These are phyloP conservation scores for Fragariocoptes setiger DNA, from an alignment of 1,140 invertebrate genomes.

Conservation along the genomic window DNA sequence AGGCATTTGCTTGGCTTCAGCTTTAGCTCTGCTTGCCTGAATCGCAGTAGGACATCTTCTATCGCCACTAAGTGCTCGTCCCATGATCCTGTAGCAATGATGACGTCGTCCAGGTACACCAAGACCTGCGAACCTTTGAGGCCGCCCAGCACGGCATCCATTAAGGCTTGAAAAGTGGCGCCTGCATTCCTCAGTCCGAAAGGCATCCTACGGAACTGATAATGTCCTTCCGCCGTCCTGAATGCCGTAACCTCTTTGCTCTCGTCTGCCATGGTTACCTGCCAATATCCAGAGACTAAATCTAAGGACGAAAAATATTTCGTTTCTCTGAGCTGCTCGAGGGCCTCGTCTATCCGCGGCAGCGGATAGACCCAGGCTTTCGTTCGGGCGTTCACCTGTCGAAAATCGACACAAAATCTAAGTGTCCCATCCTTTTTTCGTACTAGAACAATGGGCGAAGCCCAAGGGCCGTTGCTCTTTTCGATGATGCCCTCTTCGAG, in stretches of 20 bases:
- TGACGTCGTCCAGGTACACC: too few species aligned
- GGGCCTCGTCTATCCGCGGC: too few species aligned
- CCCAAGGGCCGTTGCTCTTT: constrained; percentile 15
- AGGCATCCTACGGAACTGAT: constrained; percentile 7
- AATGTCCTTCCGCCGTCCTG: too few species aligned
- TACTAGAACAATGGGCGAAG: constrained; percentile 18
- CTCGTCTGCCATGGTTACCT: too few species aligned
- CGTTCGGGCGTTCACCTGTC: constrained; percentile 18
- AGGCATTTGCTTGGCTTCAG: constrained; percentile 10
- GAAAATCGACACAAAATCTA: constrained; percentile 19
- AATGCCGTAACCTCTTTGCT: too few species aligned
- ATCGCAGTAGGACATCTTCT: constrained; percentile 1
- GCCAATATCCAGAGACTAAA: too few species aligned
- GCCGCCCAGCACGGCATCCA: constrained; percentile 3
- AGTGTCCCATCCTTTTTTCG: constrained; percentile 18
- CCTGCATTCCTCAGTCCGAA: constrained; percentile 8
- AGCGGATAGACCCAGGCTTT: constrained; percentile 21
- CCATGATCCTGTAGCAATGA: too few species aligned
- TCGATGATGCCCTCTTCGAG: constrained; percentile 17
- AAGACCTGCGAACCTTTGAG: too few species aligned
- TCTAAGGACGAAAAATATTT: too few species aligned
- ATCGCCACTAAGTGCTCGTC: constrained; percentile 9
- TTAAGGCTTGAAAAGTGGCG: constrained; percentile 8
- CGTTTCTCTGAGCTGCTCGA: too few species aligned
- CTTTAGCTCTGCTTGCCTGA: constrained; percentile 5